Conservation (phyloP, 2,888 invertebrate species). For the Myathropa florea region DNA sequence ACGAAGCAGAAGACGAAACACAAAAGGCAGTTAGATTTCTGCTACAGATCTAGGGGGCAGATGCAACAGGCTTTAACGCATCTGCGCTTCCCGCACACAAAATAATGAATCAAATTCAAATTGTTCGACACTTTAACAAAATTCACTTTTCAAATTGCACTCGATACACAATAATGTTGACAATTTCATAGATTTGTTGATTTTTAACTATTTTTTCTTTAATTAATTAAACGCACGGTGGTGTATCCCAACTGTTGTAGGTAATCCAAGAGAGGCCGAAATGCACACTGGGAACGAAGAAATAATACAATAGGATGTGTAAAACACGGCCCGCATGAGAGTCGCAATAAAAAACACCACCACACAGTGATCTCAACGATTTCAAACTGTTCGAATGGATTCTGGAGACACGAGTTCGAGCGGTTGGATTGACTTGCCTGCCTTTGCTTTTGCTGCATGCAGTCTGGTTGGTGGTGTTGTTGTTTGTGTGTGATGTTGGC, state of each 20-base stretch:
- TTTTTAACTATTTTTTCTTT: neutral
- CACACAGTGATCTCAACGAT: constrained; percentile 55
- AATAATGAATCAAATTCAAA: neutral
- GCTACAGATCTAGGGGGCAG: constrained; percentile 16
- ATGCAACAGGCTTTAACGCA: constrained; percentile 60
- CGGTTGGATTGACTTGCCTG: constrained; percentile 9
- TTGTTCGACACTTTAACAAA: constrained; percentile 15
- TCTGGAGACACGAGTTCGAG: constrained; percentile 47
- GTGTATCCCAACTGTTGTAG: neutral
- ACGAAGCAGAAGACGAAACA: constrained; percentile 46
- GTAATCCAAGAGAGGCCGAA: constrained; percentile 16
- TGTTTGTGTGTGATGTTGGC: constrained; percentile 23
- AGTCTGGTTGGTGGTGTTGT: constrained; percentile 14
- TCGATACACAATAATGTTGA: neutral
- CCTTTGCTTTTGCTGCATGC: constrained; percentile 37
- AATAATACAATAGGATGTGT: constrained; percentile 40
- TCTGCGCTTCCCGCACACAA: constrained; percentile 22
- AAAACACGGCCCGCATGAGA: constrained; percentile 44
- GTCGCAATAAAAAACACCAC: constrained; percentile 43
- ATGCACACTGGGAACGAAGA: constrained; percentile 18
- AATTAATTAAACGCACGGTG: neutral
- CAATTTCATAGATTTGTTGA: neutral
- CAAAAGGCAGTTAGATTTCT: constrained; percentile 57
- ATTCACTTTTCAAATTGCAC: constrained; percentile 25
- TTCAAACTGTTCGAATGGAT: constrained; percentile 65